Conservation (phyloP, 2,888 invertebrate species). For the Habroteleia sp. region DNA sequence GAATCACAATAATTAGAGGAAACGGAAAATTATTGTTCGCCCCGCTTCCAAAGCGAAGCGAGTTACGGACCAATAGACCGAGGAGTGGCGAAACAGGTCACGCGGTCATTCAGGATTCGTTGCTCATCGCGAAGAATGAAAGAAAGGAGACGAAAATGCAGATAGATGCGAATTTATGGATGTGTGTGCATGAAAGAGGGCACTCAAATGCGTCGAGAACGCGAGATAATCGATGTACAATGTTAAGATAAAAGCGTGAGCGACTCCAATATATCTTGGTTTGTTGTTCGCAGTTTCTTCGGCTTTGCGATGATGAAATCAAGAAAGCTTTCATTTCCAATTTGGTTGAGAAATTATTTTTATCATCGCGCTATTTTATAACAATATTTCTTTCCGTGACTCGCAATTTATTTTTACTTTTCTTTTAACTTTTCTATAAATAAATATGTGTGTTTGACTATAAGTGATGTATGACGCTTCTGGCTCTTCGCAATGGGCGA, state of each 20-base stretch:
- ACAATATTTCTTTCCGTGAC: too few relatives aligned
- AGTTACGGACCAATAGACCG: conserved; percentile 10
- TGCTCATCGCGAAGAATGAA: conserved; percentile 45
- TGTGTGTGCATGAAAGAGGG: conserved; percentile 22
- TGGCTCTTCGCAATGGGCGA: too few relatives aligned
- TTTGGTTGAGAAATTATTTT: neutral
- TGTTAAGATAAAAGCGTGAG: conserved; percentile 32
- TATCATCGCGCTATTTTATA: too few relatives aligned
- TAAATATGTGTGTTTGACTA: too few relatives aligned
- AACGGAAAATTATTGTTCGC: conserved; percentile 36
- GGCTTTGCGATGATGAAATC: conserved; percentile 26
- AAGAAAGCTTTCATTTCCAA: conserved; percentile 17
- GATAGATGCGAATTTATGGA: conserved; percentile 13
- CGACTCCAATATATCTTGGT: conserved; percentile 26
- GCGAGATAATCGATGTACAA: conserved; percentile 36
- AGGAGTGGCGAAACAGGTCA: conserved; percentile 65
- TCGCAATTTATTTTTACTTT: too few relatives aligned
- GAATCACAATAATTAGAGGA: conserved; percentile 34
- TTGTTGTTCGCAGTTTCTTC: conserved; percentile 35
- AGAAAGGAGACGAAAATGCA: conserved; percentile 24
- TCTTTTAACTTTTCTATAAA: too few relatives aligned
- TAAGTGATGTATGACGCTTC: too few relatives aligned
- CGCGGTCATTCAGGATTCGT: conserved; percentile 67
- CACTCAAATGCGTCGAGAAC: conserved; percentile 28
- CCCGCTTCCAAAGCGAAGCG: conserved; percentile 9